Base-by-base conservation (phyloP, 2,113 vertebrate genomes). In the Cyprinus carpio region DNA sequence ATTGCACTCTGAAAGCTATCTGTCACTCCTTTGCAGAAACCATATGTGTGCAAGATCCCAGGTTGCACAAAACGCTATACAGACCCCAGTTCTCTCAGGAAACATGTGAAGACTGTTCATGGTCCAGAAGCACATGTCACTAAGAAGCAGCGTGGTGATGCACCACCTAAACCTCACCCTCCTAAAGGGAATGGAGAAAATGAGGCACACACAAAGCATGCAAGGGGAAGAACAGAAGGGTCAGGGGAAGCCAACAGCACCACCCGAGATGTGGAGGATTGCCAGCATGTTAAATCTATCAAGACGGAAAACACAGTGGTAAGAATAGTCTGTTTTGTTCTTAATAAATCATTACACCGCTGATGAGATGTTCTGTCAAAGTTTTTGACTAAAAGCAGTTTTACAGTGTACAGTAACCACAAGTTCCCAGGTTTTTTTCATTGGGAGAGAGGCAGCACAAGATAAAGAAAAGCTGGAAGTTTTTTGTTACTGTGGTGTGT, bases 41-140 rank as follows among this genome's bases (percentile, higher is more conserved):
- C 98, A 2, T 99, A 99, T 0, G 96, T 99, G 77, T 99, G 98
- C 91, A 99, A 99, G 90, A 98, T 99, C 87, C 96, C 97, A 0
- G 97, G 97, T 80, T 99, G 98, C 86, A 99, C 97, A 0, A 99
- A 99, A 93, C 92, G 98, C 40, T 99, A 99, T 95, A 99, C 98
- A 0, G 98, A 99, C 91, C 98, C 98, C 27, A 99, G 98, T 85
- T 99, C 98, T 25, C 97, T 99, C 89, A 95, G 98, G 91, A 99
- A 99, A 88, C 98, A 99, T 0, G 98, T 99, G 25, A 99, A 99
- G 91, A 99, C 98, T 0, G 97, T 99, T 67, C 98, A 99, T 0
- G 98, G 98, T 29, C 98, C 98, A 0, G 98, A 99, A 0, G 98
- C 98, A 0, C 98, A 99, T 0, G 94, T 99, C 90, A 99, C 98